These are phyloP conservation scores for Micronycteris hirsuta DNA, from an alignment of 2,113 vertebrate genomes.

Conservation along the genomic window DNA sequence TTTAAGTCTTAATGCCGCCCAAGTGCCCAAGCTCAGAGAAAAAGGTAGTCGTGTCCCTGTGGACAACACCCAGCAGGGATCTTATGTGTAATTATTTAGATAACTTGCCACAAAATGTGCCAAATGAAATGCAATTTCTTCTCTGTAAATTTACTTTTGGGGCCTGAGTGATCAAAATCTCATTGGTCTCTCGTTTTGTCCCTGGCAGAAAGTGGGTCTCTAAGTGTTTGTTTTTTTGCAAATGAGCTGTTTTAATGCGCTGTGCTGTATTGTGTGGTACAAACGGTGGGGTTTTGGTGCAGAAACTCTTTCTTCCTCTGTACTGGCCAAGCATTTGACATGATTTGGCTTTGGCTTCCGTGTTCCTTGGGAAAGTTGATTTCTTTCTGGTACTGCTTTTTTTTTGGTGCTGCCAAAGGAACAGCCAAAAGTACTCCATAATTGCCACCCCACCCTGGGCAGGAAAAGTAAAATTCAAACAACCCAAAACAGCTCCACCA, in stretches of 20 bases:
- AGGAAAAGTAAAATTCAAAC: conserved; percentile 20
- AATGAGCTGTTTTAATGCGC: conserved; percentile 31
- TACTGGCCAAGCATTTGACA: conserved; percentile 35
- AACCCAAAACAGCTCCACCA: neutral
- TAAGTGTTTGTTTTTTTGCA: conserved; percentile 27
- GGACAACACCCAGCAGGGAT: conserved; percentile 12
- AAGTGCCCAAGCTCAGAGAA: neutral
- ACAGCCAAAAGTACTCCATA: conserved; percentile 12
- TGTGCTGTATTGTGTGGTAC: neutral
- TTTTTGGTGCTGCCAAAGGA: conserved; percentile 24
- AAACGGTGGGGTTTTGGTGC: conserved; percentile 47
- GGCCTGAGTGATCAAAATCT: neutral
- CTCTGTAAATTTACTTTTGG: neutral
- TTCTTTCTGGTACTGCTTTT: neutral
- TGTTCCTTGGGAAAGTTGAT: conserved; percentile 55
- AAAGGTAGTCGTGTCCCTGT: neutral
- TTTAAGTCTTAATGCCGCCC: neutral
- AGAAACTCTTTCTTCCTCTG: conserved; percentile 47
- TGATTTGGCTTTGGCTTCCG: conserved; percentile 74
- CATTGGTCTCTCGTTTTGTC: neutral
- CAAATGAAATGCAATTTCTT: conserved; percentile 6
- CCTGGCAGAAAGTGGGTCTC: neutral
- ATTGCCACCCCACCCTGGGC: neutral
- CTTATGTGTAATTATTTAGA: neutral
- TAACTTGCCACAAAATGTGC: conserved; percentile 38